phyloP scores from a whole-genome alignment of 2,113 vertebrate species.

The Chamaetylas fuelleborni region DNA sequence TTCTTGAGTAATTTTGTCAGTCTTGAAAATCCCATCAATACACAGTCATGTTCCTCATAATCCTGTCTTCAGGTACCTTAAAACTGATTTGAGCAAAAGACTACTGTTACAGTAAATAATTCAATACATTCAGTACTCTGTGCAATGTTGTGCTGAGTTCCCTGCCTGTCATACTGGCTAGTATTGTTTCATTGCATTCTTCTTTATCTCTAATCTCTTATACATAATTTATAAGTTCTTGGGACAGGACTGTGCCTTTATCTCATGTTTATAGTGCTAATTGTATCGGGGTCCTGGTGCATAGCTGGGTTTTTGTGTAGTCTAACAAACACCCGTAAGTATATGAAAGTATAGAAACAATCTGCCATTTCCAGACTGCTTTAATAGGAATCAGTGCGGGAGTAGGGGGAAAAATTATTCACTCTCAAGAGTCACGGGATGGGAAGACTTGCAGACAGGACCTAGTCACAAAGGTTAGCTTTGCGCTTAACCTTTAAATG shows the following conservation, averaged over 20 bases:
- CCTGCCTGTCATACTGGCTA: neutral
- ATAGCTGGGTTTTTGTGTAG: neutral
- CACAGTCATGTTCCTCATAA: neutral
- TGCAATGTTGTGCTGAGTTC: neutral
- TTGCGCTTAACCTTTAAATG: conserved; percentile 7
- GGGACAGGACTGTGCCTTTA: neutral
- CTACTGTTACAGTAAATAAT: neutral
- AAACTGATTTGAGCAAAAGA: neutral
- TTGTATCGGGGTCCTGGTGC: neutral
- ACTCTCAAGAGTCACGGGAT: neutral
- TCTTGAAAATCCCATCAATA: neutral
- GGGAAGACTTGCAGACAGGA: neutral
- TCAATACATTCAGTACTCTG: neutral
- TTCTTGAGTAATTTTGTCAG: neutral
- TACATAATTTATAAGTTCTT: neutral
- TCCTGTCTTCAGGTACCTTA: neutral
- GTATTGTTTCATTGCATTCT: neutral
- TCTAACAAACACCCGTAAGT: neutral
- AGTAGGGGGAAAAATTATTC: neutral
- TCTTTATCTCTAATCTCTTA: neutral
- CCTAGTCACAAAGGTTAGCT: neutral
- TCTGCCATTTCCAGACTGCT: neutral
- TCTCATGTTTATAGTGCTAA: neutral
- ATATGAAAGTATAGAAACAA: neutral
- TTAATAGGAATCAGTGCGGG: neutral